Percentiles rank a stretch among this genome's conserved stretches.
Conservation (phyloP, 2,113 vertebrate species). For the Octodon degus region DNA sequence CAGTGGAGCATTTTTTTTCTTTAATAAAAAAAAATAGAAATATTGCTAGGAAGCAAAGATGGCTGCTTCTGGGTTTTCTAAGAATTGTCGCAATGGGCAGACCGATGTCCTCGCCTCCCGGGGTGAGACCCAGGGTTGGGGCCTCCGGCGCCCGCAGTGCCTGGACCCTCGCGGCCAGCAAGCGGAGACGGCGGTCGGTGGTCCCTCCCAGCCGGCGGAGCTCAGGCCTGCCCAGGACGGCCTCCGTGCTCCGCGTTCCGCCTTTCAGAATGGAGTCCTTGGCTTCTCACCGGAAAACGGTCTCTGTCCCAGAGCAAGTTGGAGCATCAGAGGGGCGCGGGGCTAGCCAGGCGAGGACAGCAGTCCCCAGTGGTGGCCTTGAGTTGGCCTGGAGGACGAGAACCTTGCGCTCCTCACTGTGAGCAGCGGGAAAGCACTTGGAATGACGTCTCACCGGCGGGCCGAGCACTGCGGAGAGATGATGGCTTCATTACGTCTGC, state of each 20-base stretch:
- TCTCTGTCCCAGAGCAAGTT: neutral
- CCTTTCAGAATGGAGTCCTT: neutral
- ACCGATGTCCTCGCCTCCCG: neutral
- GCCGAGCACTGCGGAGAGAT: neutral
- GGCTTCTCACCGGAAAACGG: neutral
- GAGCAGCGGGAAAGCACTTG: neutral
- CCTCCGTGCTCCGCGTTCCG: neutral
- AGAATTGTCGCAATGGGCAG: neutral
- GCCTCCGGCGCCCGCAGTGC: rapidly evolving
- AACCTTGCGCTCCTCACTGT: neutral
- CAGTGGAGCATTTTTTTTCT: conserved; percentile 4
- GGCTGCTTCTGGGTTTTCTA: neutral
- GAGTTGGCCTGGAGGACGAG: neutral
- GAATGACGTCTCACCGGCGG: neutral
- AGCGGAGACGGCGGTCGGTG: neutral
- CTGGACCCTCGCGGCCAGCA: neutral
- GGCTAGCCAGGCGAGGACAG: neutral
- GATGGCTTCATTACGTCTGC: neutral
- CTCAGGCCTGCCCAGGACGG: neutral
- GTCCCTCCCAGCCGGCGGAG: neutral
- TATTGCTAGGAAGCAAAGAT: conserved; percentile 55
- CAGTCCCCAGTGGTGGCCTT: neutral
- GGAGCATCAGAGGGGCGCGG: neutral
- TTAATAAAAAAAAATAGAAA: neutral
- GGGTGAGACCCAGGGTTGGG: neutral